These are phyloP conservation scores for Drosophila asahinai DNA, from an alignment of 1,140 invertebrate species.

Conservation along the genomic window DNA sequence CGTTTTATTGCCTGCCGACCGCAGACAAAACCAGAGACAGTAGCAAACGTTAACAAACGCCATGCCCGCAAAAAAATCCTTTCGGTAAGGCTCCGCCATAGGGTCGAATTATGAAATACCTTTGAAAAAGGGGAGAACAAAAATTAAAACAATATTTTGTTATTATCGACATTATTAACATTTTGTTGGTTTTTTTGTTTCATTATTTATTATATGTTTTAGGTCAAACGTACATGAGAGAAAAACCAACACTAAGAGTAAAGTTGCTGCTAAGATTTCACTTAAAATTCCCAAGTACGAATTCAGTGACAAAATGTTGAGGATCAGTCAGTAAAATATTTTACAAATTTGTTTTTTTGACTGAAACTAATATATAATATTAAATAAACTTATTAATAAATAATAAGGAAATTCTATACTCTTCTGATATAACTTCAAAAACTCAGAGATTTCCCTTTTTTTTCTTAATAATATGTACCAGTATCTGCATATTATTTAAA, in stretches of 20 bases:
- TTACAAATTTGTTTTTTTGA: too few species aligned
- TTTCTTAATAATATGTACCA: too few species aligned
- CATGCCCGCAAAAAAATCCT: conserved; percentile 24
- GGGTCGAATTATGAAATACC: neutral
- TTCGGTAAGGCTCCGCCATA: too few species aligned
- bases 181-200: neutral
- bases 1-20: conserved; percentile 71
- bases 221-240: neutral
- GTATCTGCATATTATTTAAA: too few species aligned
- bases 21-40: conserved; percentile 45
- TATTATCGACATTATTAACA: neutral
- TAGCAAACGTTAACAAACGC: conserved; percentile 47
- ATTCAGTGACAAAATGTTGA: neutral
- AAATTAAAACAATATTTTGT: too few species aligned
- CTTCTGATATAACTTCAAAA: too few species aligned
- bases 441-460: too few species aligned
- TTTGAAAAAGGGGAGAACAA: neutral
- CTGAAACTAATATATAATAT: too few species aligned
- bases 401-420: too few species aligned
- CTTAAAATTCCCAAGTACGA: neutral
- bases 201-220: neutral
- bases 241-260: neutral
- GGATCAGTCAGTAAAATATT: too few species aligned
- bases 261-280: accelerated
- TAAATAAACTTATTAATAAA: too few species aligned